These are phyloP conservation scores for Atta colombica DNA, from an alignment of 1,140 invertebrate species.

Conservation along the genomic window DNA sequence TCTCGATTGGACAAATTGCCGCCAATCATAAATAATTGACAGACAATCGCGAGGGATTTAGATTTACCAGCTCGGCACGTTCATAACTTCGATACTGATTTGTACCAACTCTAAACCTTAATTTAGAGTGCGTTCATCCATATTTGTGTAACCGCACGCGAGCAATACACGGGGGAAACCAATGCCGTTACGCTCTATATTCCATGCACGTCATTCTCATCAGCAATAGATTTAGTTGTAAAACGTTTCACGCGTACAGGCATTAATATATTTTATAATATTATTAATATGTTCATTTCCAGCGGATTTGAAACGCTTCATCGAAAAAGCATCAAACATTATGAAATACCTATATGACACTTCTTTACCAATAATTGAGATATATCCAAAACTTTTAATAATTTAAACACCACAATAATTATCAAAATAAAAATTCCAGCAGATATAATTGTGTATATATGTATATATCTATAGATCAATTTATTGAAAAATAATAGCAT, in stretches of 20 bases:
- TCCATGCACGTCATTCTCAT: conserved; percentile 46
- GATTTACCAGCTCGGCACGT: conserved; percentile 70
- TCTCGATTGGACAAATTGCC: conserved; percentile 80
- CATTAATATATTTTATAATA: conserved; percentile 55
- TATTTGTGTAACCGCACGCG: conserved; percentile 42
- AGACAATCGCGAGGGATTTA: conserved; percentile 80
- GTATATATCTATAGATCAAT: neutral
- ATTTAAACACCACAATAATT: neutral
- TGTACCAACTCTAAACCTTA: conserved; percentile 58
- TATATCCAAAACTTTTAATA: neutral
- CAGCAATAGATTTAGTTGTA: conserved; percentile 61
- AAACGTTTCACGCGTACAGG: conserved; percentile 33
- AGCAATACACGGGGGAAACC: conserved; percentile 48
- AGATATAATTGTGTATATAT: neutral
- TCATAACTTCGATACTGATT: conserved; percentile 74
- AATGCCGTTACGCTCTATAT: conserved; percentile 45
- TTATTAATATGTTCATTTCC: conserved; percentile 47
- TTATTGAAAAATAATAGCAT: neutral
- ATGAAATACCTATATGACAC: neutral
- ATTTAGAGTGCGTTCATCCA: conserved; percentile 66
- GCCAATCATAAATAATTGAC: conserved; percentile 84
- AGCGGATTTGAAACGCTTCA: conserved; percentile 26
- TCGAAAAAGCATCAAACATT: conserved; percentile 19
- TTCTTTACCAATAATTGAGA: neutral
- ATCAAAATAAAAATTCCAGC: neutral